A percentile compares a stretch with the other conserved stretches of the same genome.
phyloP scores from a whole-genome alignment of 1,140 invertebrate genomes.

The Eciton burchellii region DNA sequence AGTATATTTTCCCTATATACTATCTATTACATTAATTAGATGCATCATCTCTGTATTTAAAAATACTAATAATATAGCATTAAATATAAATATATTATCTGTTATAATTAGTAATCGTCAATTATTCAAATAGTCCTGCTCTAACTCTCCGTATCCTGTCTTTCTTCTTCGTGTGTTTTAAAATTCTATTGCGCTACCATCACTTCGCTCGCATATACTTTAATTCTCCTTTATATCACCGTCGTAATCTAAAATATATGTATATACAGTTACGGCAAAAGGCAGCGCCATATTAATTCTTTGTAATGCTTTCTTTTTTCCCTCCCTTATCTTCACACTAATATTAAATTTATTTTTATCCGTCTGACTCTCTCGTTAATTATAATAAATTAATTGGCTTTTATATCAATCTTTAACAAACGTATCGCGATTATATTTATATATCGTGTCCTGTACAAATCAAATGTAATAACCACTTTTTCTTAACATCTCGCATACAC shows the following conservation, averaged over 20 bases:
- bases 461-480: slow-evolving; percentile 62
- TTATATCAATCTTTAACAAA: slow-evolving; percentile 75
- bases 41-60: slow-evolving; percentile 78
- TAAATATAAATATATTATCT: slow-evolving; percentile 82
- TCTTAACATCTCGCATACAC: slow-evolving; percentile 58
- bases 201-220: slow-evolving; percentile 22
- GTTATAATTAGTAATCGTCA: slow-evolving; percentile 77
- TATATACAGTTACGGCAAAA: slow-evolving; percentile 68
- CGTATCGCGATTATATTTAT: slow-evolving; percentile 72
- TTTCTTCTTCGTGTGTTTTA: slow-evolving; percentile 13
- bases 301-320: slow-evolving; percentile 58
- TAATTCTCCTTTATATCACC: slow-evolving; percentile 38
- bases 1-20: slow-evolving; percentile 80
- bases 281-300: slow-evolving; percentile 65
- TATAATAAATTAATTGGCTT: slow-evolving; percentile 80
- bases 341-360: slow-evolving; percentile 74
- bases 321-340: slow-evolving; percentile 58
- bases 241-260: slow-evolving; percentile 70
- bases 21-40: slow-evolving; percentile 82
- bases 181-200: slow-evolving; percentile 58
- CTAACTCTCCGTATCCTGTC: slow-evolving; percentile 40
- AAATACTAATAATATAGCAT: slow-evolving; percentile 83
- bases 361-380: slow-evolving; percentile 76
- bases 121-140: slow-evolving; percentile 67
- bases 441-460: slow-evolving; percentile 61